Evolutionary conservation across 1,140 invertebrate species (phyloP).

Genomic region (Lepidurus couesii): DNA sequence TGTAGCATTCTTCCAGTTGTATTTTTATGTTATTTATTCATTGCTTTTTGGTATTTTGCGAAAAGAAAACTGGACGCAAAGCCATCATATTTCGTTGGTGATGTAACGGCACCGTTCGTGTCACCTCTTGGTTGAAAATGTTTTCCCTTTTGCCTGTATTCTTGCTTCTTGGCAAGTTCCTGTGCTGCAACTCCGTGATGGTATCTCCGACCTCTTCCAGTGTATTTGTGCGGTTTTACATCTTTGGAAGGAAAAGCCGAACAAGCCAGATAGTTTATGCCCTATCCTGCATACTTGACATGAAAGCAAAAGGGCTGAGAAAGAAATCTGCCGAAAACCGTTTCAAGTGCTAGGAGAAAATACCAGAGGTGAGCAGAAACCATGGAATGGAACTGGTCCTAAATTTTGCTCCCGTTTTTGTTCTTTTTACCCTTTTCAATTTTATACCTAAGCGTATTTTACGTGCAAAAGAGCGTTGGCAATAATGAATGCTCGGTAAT

Average conservation of each 20-base stretch:
- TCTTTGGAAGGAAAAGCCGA: not conserved
- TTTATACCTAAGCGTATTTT: not conserved
- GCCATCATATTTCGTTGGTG: not conserved
- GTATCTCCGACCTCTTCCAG: not conserved
- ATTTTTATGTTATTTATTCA: too few species aligned
- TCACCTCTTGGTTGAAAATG: slow-evolving; percentile 10
- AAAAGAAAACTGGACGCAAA: not conserved
- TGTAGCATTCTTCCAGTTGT: too few species aligned
- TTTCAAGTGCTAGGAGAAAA: too few species aligned
- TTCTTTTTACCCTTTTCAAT: not conserved
- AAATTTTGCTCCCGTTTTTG: not conserved
- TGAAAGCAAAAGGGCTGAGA: slow-evolving; percentile 13
- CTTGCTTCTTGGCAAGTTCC: not conserved
- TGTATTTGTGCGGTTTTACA: not conserved
- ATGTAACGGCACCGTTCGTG: not conserved
- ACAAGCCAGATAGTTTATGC: not conserved
- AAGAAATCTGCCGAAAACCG: not conserved
- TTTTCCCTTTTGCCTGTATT: not conserved
- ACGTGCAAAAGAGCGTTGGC: not conserved
- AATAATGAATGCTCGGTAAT: slow-evolving; percentile 4
- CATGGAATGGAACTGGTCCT: not conserved
- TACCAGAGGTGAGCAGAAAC: too few species aligned
- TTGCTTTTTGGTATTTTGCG: not conserved
- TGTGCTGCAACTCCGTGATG: not conserved
- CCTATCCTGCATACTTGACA: slow-evolving; percentile 9